Evolutionary conservation across 2,113 vertebrate genomes (phyloP).

Genomic region (Alosa alosa): DNA sequence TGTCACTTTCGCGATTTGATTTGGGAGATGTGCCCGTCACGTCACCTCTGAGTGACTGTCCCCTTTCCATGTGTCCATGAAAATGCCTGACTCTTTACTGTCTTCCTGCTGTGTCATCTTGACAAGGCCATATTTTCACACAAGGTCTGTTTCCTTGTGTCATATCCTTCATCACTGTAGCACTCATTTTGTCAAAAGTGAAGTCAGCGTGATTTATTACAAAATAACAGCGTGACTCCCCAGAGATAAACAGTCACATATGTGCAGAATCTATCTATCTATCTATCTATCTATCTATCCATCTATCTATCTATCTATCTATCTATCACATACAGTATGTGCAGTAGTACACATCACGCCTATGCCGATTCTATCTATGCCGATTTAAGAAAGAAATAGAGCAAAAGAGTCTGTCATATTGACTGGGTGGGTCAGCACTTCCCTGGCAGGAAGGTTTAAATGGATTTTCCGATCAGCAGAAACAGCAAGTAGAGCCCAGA

Average conservation of each 20-base stretch:
- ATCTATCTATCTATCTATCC: too few relatives aligned
- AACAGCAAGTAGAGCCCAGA: background rate
- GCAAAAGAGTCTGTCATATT: background rate
- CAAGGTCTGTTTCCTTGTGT: background rate
- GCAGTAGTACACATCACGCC: too few relatives aligned
- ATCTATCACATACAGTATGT: too few relatives aligned
- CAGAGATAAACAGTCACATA: background rate
- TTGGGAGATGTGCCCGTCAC: slow-evolving; percentile 38
- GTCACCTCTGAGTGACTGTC: slow-evolving; percentile 30
- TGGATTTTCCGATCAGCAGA: slow-evolving; percentile 10
- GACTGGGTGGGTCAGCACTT: slow-evolving; percentile 7
- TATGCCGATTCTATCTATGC: too few relatives aligned
- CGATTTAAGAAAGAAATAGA: background rate
- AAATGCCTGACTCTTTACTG: slow-evolving; percentile 42
- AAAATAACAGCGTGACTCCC: background rate
- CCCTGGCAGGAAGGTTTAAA: background rate
- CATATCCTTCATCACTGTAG: background rate
- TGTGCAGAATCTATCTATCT: background rate
- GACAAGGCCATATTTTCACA: slow-evolving; percentile 51
- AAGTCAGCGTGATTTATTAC: background rate
- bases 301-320: too few relatives aligned
- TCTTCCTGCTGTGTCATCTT: slow-evolving; percentile 48
- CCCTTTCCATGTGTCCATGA: slow-evolving; percentile 38
- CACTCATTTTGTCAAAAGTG: background rate
- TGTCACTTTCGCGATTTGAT: background rate